Evolutionary conservation across 2,113 vertebrate genomes (phyloP).

Genomic region (Nycticebus coucang): DNA sequence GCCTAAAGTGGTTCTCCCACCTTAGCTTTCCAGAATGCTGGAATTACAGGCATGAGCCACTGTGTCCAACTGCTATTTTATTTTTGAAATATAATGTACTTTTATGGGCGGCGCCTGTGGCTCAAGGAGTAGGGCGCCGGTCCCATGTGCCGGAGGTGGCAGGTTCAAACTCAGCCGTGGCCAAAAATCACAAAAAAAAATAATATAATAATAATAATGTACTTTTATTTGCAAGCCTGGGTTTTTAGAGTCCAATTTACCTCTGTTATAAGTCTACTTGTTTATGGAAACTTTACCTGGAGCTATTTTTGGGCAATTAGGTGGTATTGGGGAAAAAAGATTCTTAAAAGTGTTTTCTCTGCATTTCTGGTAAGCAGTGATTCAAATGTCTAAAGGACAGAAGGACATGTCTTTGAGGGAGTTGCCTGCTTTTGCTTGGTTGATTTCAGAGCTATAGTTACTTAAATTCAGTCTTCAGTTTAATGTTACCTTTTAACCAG

Average conservation of each 20-base stretch:
- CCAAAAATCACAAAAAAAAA: too few species aligned
- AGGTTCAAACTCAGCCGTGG: too few species aligned
- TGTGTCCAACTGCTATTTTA: neutral
- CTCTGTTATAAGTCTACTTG: neutral
- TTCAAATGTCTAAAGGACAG: neutral
- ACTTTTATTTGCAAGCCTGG: constrained; percentile 37
- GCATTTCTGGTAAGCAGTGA: neutral
- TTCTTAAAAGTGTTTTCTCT: constrained; percentile 5
- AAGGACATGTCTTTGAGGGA: constrained; percentile 23
- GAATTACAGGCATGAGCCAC: too few species aligned
- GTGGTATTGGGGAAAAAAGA: neutral
- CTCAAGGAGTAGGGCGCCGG: too few species aligned
- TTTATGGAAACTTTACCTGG: neutral
- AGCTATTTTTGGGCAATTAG: neutral
- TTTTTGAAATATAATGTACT: constrained; percentile 49
- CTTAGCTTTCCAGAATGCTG: too few species aligned
- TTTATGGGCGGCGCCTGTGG: too few species aligned
- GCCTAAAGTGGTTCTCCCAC: too few species aligned
- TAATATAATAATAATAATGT: too few species aligned
- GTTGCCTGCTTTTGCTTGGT: constrained; percentile 28
- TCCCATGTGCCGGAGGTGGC: too few species aligned
- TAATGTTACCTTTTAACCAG: constrained; percentile 51
- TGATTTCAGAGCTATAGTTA: constrained; percentile 40
- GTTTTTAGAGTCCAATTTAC: neutral
- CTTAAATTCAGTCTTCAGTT: constrained; percentile 46